These are phyloP conservation scores for Drosophila siamana DNA, from an alignment of 2,888 invertebrate species.

Conservation along the genomic window DNA sequence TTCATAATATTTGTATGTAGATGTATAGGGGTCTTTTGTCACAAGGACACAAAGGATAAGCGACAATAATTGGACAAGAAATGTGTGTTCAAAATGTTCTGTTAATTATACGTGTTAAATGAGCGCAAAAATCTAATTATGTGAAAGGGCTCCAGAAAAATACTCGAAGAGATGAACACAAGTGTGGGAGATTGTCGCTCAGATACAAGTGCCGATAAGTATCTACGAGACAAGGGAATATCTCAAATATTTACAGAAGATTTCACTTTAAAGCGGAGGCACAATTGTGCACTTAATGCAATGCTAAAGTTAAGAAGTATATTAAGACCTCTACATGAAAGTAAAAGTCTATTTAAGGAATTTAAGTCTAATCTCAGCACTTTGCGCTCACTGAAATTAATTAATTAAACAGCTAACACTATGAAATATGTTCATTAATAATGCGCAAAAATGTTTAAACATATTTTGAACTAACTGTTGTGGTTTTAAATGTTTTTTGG, in stretches of 20 bases:
- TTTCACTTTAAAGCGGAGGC: neutral
- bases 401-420: neutral
- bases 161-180: neutral
- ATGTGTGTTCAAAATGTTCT: constrained; percentile 30
- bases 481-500: neutral
- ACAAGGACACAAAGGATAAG: constrained; percentile 16
- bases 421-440: neutral
- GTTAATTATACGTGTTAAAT: constrained; percentile 32
- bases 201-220: constrained; percentile 10
- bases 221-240: neutral
- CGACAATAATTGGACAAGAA: constrained; percentile 9
- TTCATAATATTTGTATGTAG: constrained; percentile 21
- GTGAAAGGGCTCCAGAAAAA: neutral
- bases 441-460: neutral
- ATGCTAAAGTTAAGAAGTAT: neutral
- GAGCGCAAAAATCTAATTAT: constrained; percentile 1
- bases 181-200: neutral
- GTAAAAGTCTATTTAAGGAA: no score
- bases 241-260: neutral
- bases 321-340: no score
- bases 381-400: no score
- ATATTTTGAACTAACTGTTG: neutral
- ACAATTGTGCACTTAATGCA: no score
- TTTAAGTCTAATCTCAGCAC: no score
- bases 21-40: constrained; percentile 18